Conservation (phyloP, 2,113 vertebrate species). For the Scophthalmus maximus region DNA sequence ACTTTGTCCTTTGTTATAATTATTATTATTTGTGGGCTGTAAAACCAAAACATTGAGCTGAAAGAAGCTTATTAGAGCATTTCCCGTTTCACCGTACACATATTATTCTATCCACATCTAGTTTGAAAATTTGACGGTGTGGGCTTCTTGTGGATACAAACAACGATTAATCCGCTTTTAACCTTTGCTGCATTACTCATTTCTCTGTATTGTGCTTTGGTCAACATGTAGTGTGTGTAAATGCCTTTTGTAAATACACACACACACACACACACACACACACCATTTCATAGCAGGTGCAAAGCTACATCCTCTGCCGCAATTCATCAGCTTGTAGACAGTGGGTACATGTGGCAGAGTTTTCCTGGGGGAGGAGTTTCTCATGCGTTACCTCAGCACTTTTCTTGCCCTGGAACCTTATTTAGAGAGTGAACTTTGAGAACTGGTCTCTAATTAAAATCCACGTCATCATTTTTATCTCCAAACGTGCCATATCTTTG, state of each 20-base stretch:
- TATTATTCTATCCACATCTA: no score
- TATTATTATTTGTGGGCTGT: no score
- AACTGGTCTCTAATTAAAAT: constrained; percentile 35
- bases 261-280: constrained; percentile 22
- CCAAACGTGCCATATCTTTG: constrained; percentile 1
- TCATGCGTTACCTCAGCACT: constrained; percentile 16
- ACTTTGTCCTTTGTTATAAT: no score
- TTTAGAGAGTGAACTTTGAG: neutral
- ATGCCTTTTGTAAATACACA: constrained; percentile 3
- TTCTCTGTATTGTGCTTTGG: neutral
- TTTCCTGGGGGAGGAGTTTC: constrained; percentile 23
- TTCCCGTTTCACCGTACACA: no score
- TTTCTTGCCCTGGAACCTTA: constrained; percentile 13
- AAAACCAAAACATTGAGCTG: neutral
- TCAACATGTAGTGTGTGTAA: neutral
- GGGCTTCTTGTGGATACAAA: neutral
- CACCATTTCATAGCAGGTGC: constrained; percentile 56
- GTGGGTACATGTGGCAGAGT: constrained; percentile 25
- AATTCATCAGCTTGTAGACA: constrained; percentile 46
- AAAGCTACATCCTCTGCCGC: constrained; percentile 17
- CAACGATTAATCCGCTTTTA: neutral
- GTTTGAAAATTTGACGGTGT: neutral
- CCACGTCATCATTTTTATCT: constrained; percentile 19
- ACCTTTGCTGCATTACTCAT: neutral
- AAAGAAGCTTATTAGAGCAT: neutral